Conservation (phyloP, 2,797 vertebrate genomes). For the Diceros bicornis region DNA sequence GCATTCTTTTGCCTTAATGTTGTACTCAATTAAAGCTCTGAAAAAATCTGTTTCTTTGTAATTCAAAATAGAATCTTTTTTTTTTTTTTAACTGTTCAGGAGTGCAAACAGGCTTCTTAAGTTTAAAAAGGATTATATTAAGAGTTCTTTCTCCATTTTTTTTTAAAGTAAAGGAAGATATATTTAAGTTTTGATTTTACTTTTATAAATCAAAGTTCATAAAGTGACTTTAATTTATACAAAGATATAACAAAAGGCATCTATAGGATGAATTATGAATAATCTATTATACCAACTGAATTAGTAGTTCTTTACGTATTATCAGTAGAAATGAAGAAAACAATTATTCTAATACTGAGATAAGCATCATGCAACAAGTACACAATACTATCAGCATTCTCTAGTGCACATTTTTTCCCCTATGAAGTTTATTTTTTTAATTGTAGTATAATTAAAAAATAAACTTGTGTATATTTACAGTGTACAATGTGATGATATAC, state of each 20-base stretch:
- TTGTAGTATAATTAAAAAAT: background rate
- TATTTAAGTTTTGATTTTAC: conserved; percentile 47
- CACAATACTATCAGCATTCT: background rate
- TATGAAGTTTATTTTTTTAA: background rate
- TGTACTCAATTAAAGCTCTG: conserved; percentile 41
- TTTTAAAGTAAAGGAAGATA: background rate
- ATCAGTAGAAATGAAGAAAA: background rate
- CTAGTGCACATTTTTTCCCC: background rate
- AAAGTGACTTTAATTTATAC: background rate
- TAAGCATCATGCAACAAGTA: background rate
- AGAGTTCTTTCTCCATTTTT: background rate
- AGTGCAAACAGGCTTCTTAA: conserved; percentile 50
- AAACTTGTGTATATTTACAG: background rate
- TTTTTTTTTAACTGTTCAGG: background rate
- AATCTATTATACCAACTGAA: background rate
- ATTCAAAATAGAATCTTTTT: background rate
- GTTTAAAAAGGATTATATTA: background rate
- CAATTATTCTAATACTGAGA: conserved; percentile 2
- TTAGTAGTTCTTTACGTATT: background rate
- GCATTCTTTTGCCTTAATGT: conserved; percentile 52
- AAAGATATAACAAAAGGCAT: background rate
- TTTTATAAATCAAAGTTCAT: background rate
- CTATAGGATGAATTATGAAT: background rate
- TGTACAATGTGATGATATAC: background rate
- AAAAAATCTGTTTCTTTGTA: background rate